Conservation (phyloP, 2,888 invertebrate species). For the Zhuqinia jingwanae region DNA sequence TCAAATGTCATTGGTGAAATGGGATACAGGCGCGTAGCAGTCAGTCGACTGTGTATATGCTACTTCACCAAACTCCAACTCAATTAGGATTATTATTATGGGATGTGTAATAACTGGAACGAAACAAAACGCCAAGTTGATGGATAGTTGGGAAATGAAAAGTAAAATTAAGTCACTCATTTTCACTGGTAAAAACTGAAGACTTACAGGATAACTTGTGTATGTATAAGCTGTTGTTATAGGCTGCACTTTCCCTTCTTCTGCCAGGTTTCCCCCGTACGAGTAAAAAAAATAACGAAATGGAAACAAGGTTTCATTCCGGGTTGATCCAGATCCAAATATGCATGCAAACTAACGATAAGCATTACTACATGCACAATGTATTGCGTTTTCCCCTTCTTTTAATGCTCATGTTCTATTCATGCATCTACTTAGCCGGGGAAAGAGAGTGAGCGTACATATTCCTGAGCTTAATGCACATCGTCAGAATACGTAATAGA, state of each 20-base stretch:
- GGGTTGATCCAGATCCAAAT: neutral
- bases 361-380: slow-evolving; percentile 8
- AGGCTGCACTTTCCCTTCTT: slow-evolving; percentile 12
- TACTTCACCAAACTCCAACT: neutral
- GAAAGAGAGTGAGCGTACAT: neutral
- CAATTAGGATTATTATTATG: neutral
- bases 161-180: slow-evolving; percentile 32
- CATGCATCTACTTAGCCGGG: neutral
- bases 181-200: slow-evolving; percentile 11
- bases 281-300: neutral
- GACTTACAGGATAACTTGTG: neutral
- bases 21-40: neutral
- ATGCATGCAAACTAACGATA: slow-evolving; percentile 33
- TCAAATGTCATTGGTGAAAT: slow-evolving; percentile 34
- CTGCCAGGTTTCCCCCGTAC: neutral
- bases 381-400: neutral
- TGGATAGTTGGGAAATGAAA: neutral
- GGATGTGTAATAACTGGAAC: neutral
- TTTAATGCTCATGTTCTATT: slow-evolving; percentile 26
- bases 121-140: neutral
- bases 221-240: neutral
- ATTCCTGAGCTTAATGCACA: slow-evolving; percentile 15
- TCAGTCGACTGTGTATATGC: neutral
- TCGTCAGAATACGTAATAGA: neutral
- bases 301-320: neutral